Evolutionary conservation across 2,888 invertebrate genomes (phyloP).

Genomic region (Pachymerium ferrugineum): DNA sequence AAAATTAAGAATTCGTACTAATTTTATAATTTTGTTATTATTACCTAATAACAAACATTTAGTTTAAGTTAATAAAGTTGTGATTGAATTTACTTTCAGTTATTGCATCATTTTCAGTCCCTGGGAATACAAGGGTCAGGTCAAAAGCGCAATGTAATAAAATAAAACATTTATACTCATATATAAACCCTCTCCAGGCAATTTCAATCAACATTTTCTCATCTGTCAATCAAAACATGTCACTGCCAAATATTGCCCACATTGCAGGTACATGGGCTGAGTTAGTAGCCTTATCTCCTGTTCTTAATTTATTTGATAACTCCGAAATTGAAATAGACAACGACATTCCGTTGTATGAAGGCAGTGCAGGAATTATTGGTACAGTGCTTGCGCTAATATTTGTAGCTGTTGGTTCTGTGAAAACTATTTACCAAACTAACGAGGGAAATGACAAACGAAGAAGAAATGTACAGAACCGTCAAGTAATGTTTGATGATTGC

Average conservation of each 20-base stretch:
- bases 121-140: background rate
- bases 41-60: background rate
- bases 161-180: background rate
- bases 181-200: background rate
- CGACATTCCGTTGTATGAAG: conserved; percentile 28
- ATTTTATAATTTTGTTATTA: background rate
- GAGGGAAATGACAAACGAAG: background rate
- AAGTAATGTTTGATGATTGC: background rate
- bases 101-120: too few relatives aligned
- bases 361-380: conserved; percentile 28
- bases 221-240: background rate
- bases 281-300: conserved; percentile 28
- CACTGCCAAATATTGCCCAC: conserved; percentile 22
- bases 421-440: conserved; percentile 28
- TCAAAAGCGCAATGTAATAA: background rate
- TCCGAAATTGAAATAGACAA: conserved; percentile 31
- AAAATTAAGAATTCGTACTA: too few relatives aligned
- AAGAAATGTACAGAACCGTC: background rate
- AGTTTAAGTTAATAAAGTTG: background rate
- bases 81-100: background rate
- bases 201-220: background rate
- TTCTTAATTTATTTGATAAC: conserved; percentile 24
- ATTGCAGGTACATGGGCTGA: conserved; percentile 31
- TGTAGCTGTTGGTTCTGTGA: conserved; percentile 27
- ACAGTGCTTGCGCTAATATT: background rate